These are phyloP conservation scores for Ptychodera flava DNA, from an alignment of 35 echinoderm and acorn worm species.

Conservation along the genomic window DNA sequence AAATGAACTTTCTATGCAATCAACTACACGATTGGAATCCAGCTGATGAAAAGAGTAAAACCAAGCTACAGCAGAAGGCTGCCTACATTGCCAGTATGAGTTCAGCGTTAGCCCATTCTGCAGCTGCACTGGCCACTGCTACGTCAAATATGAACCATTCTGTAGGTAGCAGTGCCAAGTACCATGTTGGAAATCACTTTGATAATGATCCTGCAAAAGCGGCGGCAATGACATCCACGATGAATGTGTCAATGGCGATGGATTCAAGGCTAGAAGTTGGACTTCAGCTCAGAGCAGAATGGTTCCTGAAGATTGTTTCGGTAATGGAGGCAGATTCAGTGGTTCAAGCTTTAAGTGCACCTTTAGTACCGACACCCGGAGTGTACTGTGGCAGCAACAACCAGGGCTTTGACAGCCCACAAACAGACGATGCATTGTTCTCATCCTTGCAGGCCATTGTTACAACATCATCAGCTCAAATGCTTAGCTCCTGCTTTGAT, in stretches of 20 bases:
- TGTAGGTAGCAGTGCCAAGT: neutral
- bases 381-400: neutral
- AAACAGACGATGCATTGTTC: neutral
- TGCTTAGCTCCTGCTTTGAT: conserved; percentile 74
- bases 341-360: conserved; percentile 54
- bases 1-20: conserved; percentile 2
- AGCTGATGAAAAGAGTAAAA: neutral
- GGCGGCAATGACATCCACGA: conserved; percentile 30
- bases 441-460: neutral
- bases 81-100: neutral
- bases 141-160: neutral
- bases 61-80: neutral
- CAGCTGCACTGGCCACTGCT: neutral
- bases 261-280: conserved; percentile 90
- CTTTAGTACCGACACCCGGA: neutral
- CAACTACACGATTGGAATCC: neutral
- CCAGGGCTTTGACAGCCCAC: neutral
- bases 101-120: neutral
- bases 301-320: conserved; percentile 76
- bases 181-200: neutral
- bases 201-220: conserved; percentile 20
- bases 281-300: conserved; percentile 84
- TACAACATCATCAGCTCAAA: conserved; percentile 38
- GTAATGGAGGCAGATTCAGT: conserved; percentile 75
- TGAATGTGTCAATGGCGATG: conserved; percentile 77